Conservation (phyloP, 2,113 vertebrate genomes). For the Cyphomyrus discorhynchus region DNA sequence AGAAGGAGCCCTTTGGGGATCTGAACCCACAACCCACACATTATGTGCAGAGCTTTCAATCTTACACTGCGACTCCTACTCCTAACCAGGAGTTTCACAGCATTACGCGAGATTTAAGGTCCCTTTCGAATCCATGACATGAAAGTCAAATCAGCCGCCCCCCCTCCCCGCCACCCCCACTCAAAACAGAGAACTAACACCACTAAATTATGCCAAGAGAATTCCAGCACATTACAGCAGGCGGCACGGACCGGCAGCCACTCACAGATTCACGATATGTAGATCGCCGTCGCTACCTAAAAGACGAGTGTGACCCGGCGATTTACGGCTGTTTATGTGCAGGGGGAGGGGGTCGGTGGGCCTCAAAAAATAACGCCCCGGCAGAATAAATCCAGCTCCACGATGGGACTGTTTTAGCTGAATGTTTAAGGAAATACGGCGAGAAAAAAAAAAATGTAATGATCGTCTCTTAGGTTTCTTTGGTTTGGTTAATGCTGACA, state of each 20-base stretch:
- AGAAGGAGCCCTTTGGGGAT: background rate
- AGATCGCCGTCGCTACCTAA: conserved; percentile 52
- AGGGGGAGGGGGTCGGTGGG: conserved; percentile 49
- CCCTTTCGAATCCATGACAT: background rate
- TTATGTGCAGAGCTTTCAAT: background rate
- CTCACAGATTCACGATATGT: conserved; percentile 46
- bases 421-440: background rate
- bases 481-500: background rate
- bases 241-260: conserved; percentile 32
- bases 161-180: background rate
- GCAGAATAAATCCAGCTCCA: conserved; percentile 44
- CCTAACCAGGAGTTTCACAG: background rate
- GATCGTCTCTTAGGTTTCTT: conserved; percentile 20
- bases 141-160: background rate
- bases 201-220: conserved; percentile 30
- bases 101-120: background rate
- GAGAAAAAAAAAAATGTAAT: conserved; percentile 36
- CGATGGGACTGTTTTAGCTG: conserved; percentile 22
- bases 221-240: conserved; percentile 41
- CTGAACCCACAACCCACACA: background rate
- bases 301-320: conserved; percentile 48
- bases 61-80: background rate
- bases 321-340: conserved; percentile 44
- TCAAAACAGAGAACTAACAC: background rate
- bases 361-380: conserved; percentile 43